Base-by-base conservation (phyloP, 1,140 invertebrate species). In the Leptinotarsa defecta region DNA sequence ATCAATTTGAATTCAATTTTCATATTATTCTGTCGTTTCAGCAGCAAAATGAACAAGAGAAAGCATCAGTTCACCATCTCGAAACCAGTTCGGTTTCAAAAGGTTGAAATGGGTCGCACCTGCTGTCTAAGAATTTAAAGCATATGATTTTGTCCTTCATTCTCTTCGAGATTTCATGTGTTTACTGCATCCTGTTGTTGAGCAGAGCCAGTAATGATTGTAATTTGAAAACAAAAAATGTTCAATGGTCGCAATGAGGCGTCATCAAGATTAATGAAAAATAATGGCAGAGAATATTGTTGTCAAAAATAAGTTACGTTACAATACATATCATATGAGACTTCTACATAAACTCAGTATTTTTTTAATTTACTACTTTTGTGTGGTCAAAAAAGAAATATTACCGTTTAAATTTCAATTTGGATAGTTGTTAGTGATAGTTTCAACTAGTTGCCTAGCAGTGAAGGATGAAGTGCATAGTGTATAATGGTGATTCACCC, bases 21-120 rank as follows among this genome's bases (percentile, higher is more conserved):
- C 8, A 43, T 43, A 11, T 43, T 3, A 43, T 43, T 43, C 8
- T 43, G 34, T 43, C 34, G 34, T 43, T 43, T 43, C 2, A 43
- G 34, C 34, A 43, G 8, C 34, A 43, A 43, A 43, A 43, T 43
- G 52, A 57, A 57, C 15, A 15, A 19, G 52, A 57, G 52, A 57
- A 57, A 57, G 52, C 52, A 43, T 4, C 13, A 57, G n/a, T 6
- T 57, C 52, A 57, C 52, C 52, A 17, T 57, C 52, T 57, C 15
- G 24, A 65, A 65, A 65, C 63, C 63, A 65, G 63, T 65, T 65
- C 63, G 20, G 24, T 65, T 65, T 20, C 20, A 65, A 65, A 65
- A 27, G 20, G 27, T 65, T 65, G 20, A 65, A 65, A 65, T 57
- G 52, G 52, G 20, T 65, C 63, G 63, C 63, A 65, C 63, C 63